Evolutionary conservation across 1,140 invertebrate genomes (phyloP).

Genomic region (Caenorhabditis brenneri): DNA sequence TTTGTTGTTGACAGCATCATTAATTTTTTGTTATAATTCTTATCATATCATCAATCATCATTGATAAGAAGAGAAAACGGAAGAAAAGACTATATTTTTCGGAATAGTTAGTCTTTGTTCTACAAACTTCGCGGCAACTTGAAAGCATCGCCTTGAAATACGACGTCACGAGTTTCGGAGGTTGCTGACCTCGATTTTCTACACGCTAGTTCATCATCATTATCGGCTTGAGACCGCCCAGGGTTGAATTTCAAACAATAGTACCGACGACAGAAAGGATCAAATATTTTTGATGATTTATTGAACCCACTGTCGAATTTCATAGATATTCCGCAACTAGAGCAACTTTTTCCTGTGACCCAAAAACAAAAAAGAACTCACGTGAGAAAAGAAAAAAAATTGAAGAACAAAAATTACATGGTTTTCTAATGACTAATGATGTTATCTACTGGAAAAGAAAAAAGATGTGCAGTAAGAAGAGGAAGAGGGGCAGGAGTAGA

Average conservation of each 20-base stretch:
- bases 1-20: not conserved
- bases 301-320: too few species aligned
- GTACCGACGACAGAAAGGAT: not conserved
- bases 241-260: not conserved
- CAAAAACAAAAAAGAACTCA: too few species aligned
- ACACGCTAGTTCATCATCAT: not conserved
- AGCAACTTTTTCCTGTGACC: too few species aligned
- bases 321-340: too few species aligned
- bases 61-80: not conserved
- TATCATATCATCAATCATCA: not conserved
- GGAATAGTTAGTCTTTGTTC: not conserved
- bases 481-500: not conserved
- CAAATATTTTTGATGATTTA: not conserved
- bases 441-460: not conserved
- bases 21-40: not conserved
- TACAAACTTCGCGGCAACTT: not conserved
- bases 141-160: slow-evolving; percentile 8
- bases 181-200: slow-evolving; percentile 8
- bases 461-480: not conserved
- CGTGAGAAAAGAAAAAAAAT: not conserved
- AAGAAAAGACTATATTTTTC: not conserved
- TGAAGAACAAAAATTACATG: not conserved
- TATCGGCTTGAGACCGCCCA: not conserved
- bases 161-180: slow-evolving; percentile 21
- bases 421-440: not conserved